These are phyloP conservation scores for Heliconius congener DNA, from an alignment of 1,140 invertebrate species.

Conservation along the genomic window DNA sequence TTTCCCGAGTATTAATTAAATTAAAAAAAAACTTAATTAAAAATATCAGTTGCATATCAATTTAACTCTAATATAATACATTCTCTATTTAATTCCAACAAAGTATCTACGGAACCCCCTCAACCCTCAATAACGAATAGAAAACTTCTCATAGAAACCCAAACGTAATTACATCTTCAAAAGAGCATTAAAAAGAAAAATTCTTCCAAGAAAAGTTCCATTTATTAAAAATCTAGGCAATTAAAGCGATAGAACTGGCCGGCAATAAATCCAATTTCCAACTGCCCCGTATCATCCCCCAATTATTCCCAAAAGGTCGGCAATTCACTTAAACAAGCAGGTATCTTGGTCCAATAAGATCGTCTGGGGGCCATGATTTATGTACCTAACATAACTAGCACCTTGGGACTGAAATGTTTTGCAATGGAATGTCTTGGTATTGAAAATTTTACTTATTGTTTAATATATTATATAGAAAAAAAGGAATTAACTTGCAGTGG, in stretches of 20 bases:
- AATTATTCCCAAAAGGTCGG: conserved; percentile 37
- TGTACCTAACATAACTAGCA: conserved; percentile 21
- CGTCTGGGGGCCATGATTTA: conserved; percentile 34
- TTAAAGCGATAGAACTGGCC: conserved; percentile 20
- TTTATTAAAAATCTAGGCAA: conserved; percentile 22
- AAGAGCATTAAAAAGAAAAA: conserved; percentile 11
- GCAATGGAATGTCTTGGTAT: background rate
- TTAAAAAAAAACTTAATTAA: too few relatives aligned
- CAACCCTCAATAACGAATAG: background rate
- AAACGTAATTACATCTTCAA: conserved; percentile 8
- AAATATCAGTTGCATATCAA: too few relatives aligned
- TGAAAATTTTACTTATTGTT: background rate
- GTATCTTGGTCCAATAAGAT: conserved; percentile 30
- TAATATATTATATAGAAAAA: background rate
- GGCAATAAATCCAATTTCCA: conserved; percentile 27
- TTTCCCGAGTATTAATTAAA: too few relatives aligned
- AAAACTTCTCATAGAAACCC: background rate
- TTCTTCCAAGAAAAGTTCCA: background rate
- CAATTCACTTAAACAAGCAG: conserved; percentile 39
- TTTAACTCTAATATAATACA: too few relatives aligned
- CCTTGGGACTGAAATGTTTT: conserved; percentile 18
- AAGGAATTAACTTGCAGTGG: too few relatives aligned
- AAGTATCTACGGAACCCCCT: background rate
- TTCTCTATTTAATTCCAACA: background rate
- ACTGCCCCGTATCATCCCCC: conserved; percentile 13